Evolutionary conservation across 2,113 vertebrate species (phyloP), one percentile per base, ranked within the genome.

Genomic region (Sphaerodactylus townsendi): DNA sequence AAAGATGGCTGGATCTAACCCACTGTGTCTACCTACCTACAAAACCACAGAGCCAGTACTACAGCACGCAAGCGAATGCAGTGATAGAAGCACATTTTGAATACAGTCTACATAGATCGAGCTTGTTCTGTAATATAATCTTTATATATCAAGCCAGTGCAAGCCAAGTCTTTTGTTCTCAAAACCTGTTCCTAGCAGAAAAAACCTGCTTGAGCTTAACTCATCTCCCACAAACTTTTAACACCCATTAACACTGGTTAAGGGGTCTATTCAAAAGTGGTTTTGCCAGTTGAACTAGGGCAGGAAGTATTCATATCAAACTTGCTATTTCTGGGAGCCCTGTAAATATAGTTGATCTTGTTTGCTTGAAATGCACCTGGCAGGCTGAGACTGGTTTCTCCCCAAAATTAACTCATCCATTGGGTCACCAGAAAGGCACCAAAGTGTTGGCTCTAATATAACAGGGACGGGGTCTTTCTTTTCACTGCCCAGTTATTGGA

Each of bases 301-400:
- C 21, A 79, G 66, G 76, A 71, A n/a, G 50, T n/a, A 19, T 78
- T 62, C 37, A 23, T 85, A 28, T 62, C n/a, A 78, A 72, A 62
- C 39, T 79, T 46, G 50, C 19, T 79, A 46, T 79, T 79, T 79
- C n/a, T 48, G 68, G 39, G 68, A 64, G n/a, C 2, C 19, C 5
- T 78, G 19, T 35, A 41, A 84, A 71, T 70, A 39, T 68, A 46
- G 39, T 65, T 79, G 71, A 85, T 85, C 68, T 59, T 33, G 33
- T 85, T 72, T 85, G 35, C 21, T 77, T 56, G 65, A 77, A 46
- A 62, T n/a, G 72, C 76, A 85, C 39, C 68, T 79, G 39, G 39
- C 48, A 48, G 15, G 44, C 0, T 64, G 7, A 53, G 56, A 64
- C 64, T 33, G 39, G 15, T 68, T 85, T 72, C 39, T 64, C 56